These are phyloP conservation scores for Leptocoma aspasia DNA, from an alignment of 2,113 vertebrate species.

Conservation along the genomic window DNA sequence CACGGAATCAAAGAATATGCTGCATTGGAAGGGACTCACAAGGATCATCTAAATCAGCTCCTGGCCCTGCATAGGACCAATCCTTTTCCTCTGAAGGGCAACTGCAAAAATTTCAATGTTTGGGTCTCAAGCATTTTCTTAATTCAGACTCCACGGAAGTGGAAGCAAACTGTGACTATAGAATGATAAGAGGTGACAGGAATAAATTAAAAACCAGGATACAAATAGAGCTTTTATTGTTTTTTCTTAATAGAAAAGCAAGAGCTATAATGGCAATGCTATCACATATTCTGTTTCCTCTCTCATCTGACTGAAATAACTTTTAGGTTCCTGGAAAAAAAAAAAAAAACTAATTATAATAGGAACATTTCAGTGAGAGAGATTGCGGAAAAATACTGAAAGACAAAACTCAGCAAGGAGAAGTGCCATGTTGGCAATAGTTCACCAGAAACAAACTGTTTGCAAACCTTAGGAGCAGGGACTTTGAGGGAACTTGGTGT, in stretches of 20 bases:
- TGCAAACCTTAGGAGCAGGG: background rate
- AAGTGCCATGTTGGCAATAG: background rate
- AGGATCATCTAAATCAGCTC: background rate
- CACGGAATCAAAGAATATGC: background rate
- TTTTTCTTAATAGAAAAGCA: background rate
- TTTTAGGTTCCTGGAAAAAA: background rate
- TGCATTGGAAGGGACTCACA: background rate
- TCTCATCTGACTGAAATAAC: background rate
- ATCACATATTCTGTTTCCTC: background rate
- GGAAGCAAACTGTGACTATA: background rate
- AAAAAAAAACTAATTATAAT: background rate
- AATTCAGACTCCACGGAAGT: background rate
- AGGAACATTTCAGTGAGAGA: background rate
- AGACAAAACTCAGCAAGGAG: background rate
- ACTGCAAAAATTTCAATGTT: background rate
- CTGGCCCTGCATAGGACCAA: background rate
- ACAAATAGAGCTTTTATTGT: background rate
- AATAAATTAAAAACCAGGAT: background rate
- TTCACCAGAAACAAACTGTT: background rate
- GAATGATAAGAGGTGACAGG: background rate
- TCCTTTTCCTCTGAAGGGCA: background rate
- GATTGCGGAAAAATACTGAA: background rate
- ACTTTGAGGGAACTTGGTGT: background rate
- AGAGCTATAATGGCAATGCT: background rate
- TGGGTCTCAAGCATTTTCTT: background rate